Base-by-base conservation (phyloP, 2,113 vertebrate genomes). In the Mobula birostris region DNA sequence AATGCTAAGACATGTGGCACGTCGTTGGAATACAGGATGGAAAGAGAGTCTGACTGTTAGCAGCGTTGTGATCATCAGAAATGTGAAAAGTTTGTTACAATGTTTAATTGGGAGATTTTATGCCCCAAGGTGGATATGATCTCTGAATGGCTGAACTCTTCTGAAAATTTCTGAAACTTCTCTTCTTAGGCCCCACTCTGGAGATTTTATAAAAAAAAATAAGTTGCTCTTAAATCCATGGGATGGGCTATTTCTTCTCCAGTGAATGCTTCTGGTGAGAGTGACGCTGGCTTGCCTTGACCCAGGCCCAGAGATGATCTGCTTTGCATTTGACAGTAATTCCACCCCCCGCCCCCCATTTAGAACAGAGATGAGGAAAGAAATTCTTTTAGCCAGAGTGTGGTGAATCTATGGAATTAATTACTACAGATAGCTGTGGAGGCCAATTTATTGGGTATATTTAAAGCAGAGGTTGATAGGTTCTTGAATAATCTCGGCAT, bases 1-100 rank as follows among this genome's bases (percentile, higher is more conserved):
- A 90, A 66, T 90, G 61, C 12, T 66, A 66, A 90, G 85, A 66
- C 58, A 19, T 90, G 85, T 90, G 85, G 85, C 85, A 90, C 17
- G 61, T 19, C n/a, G 14, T 17, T 15, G 61, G 61, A 90, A 66
- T 90, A 90, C 24, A 32, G 29, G 61, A 66, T 15, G 27, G 85
- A 61, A 32, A 66, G 61, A 90, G 63, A 66, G 85, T 5, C 29
- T 1, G 24, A 90, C 85, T 61, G n/a, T 32, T n/a, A 2, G n/a
- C 58, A n/a, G 29, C n/a, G 61, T 8, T 90, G 66, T 14, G 27
- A 90, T 66, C 85, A 66, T 66, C 32, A 32, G 58, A 7, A 90
- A 63, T 66, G 85, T 63, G 29, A 66, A 66, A 6, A 7, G 63
- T 61, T 61, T 11, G 58, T 90, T 90, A 2, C 85, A 32, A 19